Evolutionary conservation across 2,113 vertebrate species (phyloP).

Genomic region (Mus pahari): DNA sequence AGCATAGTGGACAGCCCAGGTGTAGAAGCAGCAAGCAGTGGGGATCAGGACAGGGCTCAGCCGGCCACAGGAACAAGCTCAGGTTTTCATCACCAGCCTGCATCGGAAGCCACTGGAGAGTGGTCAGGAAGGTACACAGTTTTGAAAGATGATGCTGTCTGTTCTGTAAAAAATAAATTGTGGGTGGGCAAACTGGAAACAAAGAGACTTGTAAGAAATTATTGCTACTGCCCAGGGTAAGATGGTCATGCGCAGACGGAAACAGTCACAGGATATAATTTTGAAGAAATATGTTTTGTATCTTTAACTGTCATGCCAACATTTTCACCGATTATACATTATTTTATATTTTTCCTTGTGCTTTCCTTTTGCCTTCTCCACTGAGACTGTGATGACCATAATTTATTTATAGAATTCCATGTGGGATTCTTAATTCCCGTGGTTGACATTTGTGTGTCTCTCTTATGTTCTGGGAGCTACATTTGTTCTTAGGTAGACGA

Average conservation of each 20-base stretch:
- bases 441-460: constrained; percentile 4
- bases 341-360: constrained; percentile 10
- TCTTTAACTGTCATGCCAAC: constrained; percentile 7
- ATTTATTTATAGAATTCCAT: constrained; percentile 10
- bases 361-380: constrained; percentile 6
- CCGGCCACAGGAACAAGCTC: not conserved
- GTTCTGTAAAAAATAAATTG: constrained; percentile 36
- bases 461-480: not conserved
- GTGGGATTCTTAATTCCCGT: constrained; percentile 32
- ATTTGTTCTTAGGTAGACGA: constrained; percentile 9
- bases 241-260: not conserved
- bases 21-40: not conserved
- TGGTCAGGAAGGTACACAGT: not conserved
- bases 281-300: constrained; percentile 53
- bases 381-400: not conserved
- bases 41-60: not conserved
- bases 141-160: constrained; percentile 36
- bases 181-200: not conserved
- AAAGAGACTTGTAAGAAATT: constrained; percentile 12
- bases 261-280: constrained; percentile 16
- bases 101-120: not conserved
- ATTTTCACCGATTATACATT: not conserved
- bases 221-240: not conserved
- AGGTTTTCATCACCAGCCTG: not conserved
- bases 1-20: not conserved